These are phyloP conservation scores for Craterocephalus amniculus DNA, from an alignment of 2,797 vertebrate genomes.

Conservation along the genomic window DNA sequence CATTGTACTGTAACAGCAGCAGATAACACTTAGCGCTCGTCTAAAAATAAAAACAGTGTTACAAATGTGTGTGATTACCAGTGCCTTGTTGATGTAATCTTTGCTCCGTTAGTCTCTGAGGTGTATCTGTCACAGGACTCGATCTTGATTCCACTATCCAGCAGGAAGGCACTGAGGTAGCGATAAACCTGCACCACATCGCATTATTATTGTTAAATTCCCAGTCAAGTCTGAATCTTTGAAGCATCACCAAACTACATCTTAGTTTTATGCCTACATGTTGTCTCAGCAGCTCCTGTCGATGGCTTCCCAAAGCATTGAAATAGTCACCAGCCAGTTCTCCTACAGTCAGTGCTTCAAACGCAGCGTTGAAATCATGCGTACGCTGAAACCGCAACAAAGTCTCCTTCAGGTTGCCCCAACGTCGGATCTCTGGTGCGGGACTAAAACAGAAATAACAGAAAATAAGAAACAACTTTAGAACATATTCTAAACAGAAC, in stretches of 20 bases:
- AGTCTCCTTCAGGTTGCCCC: constrained; percentile 90
- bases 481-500: background rate
- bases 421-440: constrained; percentile 88
- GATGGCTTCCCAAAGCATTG: constrained; percentile 83
- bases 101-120: constrained; percentile 92
- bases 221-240: background rate
- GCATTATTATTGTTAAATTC: background rate
- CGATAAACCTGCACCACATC: constrained; percentile 84
- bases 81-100: constrained; percentile 89
- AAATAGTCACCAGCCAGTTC: constrained; percentile 89
- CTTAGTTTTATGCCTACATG: constrained; percentile 79
- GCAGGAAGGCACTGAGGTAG: constrained; percentile 91
- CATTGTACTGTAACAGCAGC: background rate
- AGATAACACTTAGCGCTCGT: background rate
- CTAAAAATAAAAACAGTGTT: background rate
- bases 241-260: background rate
- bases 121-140: constrained; percentile 92
- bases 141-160: constrained; percentile 92
- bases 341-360: constrained; percentile 88
- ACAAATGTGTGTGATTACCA: constrained; percentile 79
- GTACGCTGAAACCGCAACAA: constrained; percentile 89
- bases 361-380: constrained; percentile 88
- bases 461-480: background rate
- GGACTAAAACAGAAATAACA: constrained; percentile 72
- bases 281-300: constrained; percentile 90